Evolutionary conservation across 2,888 invertebrate genomes (phyloP).

Genomic region (Antheraea assamensis): DNA sequence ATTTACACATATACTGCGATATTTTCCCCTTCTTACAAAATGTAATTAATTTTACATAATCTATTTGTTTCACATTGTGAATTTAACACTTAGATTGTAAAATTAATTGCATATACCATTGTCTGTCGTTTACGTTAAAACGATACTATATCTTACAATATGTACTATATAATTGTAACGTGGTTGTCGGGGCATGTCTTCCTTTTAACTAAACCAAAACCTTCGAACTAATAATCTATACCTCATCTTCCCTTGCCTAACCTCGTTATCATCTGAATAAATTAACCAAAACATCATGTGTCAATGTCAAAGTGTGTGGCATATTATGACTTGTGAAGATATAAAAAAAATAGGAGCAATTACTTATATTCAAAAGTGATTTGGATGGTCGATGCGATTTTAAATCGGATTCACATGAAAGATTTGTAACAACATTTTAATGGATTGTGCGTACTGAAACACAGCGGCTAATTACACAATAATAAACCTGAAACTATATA

Average conservation of each 20-base stretch:
- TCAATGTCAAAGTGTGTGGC: neutral
- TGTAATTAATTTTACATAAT: too few species aligned
- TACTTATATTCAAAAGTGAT: neutral
- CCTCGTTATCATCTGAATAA: neutral
- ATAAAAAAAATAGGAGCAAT: neutral
- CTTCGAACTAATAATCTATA: neutral
- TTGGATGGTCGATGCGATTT: neutral
- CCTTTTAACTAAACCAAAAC: neutral
- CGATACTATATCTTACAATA: neutral
- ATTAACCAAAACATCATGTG: neutral
- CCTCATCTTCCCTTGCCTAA: neutral
- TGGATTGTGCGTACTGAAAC: neutral
- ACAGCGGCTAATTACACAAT: neutral
- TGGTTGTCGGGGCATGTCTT: neutral
- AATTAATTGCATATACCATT: neutral
- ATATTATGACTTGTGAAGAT: neutral
- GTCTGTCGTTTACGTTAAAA: neutral
- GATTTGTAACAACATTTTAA: neutral
- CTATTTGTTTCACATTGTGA: neutral
- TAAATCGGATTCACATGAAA: neutral
- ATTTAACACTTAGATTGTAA: neutral
- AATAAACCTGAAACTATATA: neutral
- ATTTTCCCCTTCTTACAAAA: too few species aligned
- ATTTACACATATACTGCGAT: too few species aligned
- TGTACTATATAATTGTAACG: neutral